Conservation (phyloP, 2,797 vertebrate genomes). For the Cirrhinus molitorella region DNA sequence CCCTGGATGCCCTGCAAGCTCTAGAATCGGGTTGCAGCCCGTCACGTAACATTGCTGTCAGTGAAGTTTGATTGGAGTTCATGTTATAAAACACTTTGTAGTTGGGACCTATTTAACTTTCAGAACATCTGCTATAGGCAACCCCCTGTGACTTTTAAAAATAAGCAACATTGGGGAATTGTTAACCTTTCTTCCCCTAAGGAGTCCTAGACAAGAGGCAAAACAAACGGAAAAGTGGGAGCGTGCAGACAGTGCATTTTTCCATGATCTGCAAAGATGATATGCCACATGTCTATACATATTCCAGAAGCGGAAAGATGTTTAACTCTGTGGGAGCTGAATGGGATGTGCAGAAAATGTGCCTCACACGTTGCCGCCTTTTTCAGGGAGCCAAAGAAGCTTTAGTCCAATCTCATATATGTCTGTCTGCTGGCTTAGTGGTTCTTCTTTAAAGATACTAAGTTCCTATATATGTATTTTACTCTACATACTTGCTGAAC, state of each 20-base stretch:
- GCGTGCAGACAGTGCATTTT: slow-evolving; percentile 36
- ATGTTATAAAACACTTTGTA: slow-evolving; percentile 26
- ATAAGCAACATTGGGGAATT: slow-evolving; percentile 38
- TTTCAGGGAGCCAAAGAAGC: not conserved
- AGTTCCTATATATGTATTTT: not conserved
- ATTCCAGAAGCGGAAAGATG: slow-evolving; percentile 22
- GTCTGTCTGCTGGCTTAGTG: not conserved
- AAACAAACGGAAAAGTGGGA: slow-evolving; percentile 6
- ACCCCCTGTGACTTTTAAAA: slow-evolving; percentile 32
- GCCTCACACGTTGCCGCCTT: not conserved
- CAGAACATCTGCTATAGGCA: slow-evolving; percentile 42
- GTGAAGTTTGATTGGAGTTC: not conserved
- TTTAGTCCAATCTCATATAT: not conserved
- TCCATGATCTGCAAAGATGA: slow-evolving; percentile 43
- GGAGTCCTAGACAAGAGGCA: slow-evolving; percentile 22
- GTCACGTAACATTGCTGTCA: not conserved
- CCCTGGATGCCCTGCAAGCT: not conserved
- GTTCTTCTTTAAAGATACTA: not conserved
- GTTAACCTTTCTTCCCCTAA: slow-evolving; percentile 32
- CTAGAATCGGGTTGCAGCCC: not conserved
- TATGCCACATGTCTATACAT: slow-evolving; percentile 41
- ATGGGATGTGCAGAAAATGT: not conserved
- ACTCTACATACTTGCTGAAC: not conserved
- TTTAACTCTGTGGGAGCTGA: not conserved
- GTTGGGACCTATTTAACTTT: slow-evolving; percentile 16